A percentile compares a stretch with the other conserved stretches of the same genome.
Evolutionary conservation across 2,797 vertebrate species (phyloP).

Genomic region (Leptodactylus fallax): DNA sequence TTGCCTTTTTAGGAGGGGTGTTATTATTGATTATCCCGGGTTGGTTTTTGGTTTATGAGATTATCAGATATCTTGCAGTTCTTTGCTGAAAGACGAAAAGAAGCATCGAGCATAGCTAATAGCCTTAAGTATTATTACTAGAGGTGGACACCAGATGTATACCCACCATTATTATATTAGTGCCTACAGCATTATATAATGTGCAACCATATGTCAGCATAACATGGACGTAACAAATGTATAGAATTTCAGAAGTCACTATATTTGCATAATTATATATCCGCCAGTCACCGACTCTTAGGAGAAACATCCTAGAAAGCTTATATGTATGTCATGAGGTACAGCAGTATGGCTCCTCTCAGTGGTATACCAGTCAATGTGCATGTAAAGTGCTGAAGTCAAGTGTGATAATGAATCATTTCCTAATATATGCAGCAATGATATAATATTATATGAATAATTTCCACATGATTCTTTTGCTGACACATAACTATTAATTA

Average conservation of each 20-base stretch:
- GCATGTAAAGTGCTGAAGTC: not conserved
- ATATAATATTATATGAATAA: no score
- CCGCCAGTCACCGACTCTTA: not conserved
- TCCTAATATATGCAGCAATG: no score
- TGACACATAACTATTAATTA: not conserved
- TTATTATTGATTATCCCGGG: no score
- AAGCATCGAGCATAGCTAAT: no score
- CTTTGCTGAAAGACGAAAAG: no score
- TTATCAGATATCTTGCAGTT: no score
- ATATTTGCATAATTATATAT: not conserved
- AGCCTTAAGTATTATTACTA: not conserved
- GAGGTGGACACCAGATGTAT: not conserved
- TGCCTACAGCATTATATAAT: not conserved
- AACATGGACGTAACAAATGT: not conserved
- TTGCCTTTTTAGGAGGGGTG: no score
- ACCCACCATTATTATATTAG: no score
- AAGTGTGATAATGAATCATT: not conserved
- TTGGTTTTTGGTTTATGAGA: no score
- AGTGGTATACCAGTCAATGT: slow-evolving; percentile 21
- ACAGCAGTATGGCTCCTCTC: slow-evolving; percentile 21
- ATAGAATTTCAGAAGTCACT: not conserved
- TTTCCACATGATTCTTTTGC: not conserved
- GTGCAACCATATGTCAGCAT: not conserved
- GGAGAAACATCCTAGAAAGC: not conserved
- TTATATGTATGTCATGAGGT: not conserved